These are phyloP conservation scores for Agapostemon virescens DNA, from an alignment of 2,888 invertebrate species.

Conservation along the genomic window DNA sequence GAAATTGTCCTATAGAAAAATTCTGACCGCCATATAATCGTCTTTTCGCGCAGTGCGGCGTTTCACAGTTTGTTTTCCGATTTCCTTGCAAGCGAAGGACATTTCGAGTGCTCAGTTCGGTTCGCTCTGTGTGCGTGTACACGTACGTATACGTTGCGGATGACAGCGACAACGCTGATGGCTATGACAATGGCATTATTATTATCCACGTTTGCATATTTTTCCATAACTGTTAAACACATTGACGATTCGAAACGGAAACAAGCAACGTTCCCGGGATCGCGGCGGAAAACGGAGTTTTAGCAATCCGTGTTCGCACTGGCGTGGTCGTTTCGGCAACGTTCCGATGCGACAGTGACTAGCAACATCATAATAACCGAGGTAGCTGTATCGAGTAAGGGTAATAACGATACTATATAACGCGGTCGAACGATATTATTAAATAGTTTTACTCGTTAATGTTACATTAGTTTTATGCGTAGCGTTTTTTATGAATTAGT, in stretches of 20 bases:
- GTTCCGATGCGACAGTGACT: constrained; percentile 26
- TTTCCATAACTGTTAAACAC: constrained; percentile 48
- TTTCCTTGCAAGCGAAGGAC: background rate
- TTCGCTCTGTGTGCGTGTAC: background rate
- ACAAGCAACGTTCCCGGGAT: constrained; percentile 38
- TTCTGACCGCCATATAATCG: background rate
- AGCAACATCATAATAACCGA: background rate
- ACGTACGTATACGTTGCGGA: constrained; percentile 68
- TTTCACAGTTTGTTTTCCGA: background rate
- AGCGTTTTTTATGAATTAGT: constrained; percentile 20
- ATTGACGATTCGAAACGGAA: constrained; percentile 24
- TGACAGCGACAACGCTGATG: constrained; percentile 66
- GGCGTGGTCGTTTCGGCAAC: constrained; percentile 23
- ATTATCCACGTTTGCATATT: constrained; percentile 54
- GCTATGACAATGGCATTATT: constrained; percentile 64
- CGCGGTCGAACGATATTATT: constrained; percentile 13
- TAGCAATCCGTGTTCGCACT: constrained; percentile 12
- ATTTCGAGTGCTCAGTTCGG: background rate
- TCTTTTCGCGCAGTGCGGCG: background rate
- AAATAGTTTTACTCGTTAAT: constrained; percentile 26
- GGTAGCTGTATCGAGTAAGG: background rate
- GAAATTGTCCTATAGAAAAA: background rate
- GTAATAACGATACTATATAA: background rate
- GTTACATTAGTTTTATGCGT: constrained; percentile 18
- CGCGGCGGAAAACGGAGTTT: constrained; percentile 36